Base-by-base conservation (phyloP, 2,888 invertebrate species). In the Ormyrus rosae region DNA sequence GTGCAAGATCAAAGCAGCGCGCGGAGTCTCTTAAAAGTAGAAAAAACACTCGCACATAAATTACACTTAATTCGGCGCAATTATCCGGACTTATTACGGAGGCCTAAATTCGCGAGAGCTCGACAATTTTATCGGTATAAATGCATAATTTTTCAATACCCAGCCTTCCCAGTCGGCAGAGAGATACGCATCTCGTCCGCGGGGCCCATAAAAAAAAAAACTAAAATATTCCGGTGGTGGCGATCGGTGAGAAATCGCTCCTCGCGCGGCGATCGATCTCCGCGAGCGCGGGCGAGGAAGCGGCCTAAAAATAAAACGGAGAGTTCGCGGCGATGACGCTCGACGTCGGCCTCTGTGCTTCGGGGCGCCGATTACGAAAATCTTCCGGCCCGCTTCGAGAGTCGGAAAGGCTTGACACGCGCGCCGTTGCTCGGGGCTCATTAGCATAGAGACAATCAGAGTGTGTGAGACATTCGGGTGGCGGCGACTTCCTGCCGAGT, bases 361-460 rank as follows among this genome's bases (percentile, higher is more conserved):
- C 34, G 34, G 34, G 34, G 34, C 34, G 45, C 11, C 58, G 65
- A 67, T 80, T 80, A 76, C 80, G 71, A 81, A 81, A 68, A 73
- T 77, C 58, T 19, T 50, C 45, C n/a, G 69, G 51, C 65, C 69
- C 2, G 34, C 34, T 34, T 34, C 34, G 11, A 70, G 34, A 69
- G 67, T 48, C 46, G 68, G 68, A 19, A 53, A 61, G 63, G 63
- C 67, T 19, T 7, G 19, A 13, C 8, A 51, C 56, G 6, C 13
- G 56, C 13, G 45, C 34, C 34, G 34, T 2, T 19, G 19, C 19
- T 72, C 83, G 77, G 82, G 77, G 82, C 83, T 82, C 82, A 90
- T 90, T 90, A 90, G 82, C 90, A 90, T 90, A 85, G 84, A 87
- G 86, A 90, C 89, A 90, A 90, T 90, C 87, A 89, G n/a, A 65